Base-by-base conservation (phyloP, 2,797 vertebrate species). In the Nasua narica region DNA sequence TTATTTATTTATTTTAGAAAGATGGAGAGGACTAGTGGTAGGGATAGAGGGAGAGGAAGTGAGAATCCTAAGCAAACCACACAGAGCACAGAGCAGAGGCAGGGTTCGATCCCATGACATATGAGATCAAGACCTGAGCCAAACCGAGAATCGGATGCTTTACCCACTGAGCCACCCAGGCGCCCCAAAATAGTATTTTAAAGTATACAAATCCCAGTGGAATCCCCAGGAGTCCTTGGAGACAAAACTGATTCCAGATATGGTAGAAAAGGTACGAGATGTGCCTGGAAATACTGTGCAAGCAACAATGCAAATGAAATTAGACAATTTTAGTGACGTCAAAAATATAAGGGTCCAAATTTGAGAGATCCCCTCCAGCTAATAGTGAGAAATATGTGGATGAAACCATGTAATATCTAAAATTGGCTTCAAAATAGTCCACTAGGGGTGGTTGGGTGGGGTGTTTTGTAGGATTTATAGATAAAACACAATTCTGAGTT, bases 1-100 rank as follows among this genome's bases (percentile, higher is more conserved):
- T 10, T 67, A 21, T 67, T 35, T 67, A 67, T 67, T 67, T 67
- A 67, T 21, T 67, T 67, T 35, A 67, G n/a, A 67, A 18, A 35
- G n/a, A 67, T 10, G 35, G 58, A 13, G 12, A 60, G 65, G 18
- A 35, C n/a, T 11, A 3, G n/a, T 4, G 18, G 4, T 9, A 35
- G n/a, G n/a, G 65, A 35, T 35, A 35, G 18, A 67, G n/a, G 18
- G 18, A 67, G n/a, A 67, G 65, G n/a, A 10, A 67, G 65, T 21
- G 9, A 67, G 18, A 35, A 21, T 21, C n/a, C 65, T 35, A 67
- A 67, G n/a, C 18, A 19, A 4, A 67, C n/a, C 9, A 67, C 18
- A 11, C 4, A 11, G 9, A 35, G n/a, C 10, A 19, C n/a, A 35
- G 65, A 67, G 8, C 9, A 0, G 3, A 67, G 18, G 4, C 8